phyloP scores from a whole-genome alignment of 2,888 invertebrate genomes.

The Protophormia terraenovae region DNA sequence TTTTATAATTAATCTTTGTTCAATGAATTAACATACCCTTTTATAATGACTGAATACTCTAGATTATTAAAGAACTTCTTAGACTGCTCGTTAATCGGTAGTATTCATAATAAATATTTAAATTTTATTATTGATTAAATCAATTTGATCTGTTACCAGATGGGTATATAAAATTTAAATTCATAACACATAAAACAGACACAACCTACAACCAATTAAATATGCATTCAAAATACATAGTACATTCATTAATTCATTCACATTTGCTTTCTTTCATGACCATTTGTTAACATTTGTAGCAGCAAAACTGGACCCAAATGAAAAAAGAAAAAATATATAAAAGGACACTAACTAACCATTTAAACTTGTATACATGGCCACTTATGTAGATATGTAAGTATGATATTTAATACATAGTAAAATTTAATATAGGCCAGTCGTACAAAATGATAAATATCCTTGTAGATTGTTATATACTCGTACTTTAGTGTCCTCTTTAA shows the following conservation, averaged over 20 bases:
- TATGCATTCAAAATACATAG: conserved; percentile 32
- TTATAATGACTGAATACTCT: too few species aligned
- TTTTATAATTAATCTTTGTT: too few species aligned
- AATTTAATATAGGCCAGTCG: conserved; percentile 54
- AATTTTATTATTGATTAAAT: background rate
- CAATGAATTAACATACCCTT: too few species aligned
- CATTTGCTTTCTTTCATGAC: background rate
- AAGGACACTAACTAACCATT: background rate
- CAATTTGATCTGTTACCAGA: conserved; percentile 1
- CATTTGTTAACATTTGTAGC: conserved; percentile 21
- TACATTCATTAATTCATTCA: background rate
- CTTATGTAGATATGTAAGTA: background rate
- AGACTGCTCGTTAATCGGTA: too few species aligned
- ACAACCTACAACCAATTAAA: conserved; percentile 40
- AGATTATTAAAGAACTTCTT: too few species aligned
- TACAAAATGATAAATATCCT: conserved; percentile 55
- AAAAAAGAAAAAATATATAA: background rate
- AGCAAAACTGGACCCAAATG: background rate
- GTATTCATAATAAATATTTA: background rate
- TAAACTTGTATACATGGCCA: conserved; percentile 16
- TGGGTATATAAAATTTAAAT: conserved; percentile 10
- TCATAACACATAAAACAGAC: conserved; percentile 40
- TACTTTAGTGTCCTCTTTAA: background rate
- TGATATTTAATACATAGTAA: background rate
- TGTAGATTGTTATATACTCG: conserved; percentile 21